Evolutionary conservation across 2,888 invertebrate species (phyloP), one percentile per base, ranked within the genome.

Genomic region (Stenchaetothrips biformis): DNA sequence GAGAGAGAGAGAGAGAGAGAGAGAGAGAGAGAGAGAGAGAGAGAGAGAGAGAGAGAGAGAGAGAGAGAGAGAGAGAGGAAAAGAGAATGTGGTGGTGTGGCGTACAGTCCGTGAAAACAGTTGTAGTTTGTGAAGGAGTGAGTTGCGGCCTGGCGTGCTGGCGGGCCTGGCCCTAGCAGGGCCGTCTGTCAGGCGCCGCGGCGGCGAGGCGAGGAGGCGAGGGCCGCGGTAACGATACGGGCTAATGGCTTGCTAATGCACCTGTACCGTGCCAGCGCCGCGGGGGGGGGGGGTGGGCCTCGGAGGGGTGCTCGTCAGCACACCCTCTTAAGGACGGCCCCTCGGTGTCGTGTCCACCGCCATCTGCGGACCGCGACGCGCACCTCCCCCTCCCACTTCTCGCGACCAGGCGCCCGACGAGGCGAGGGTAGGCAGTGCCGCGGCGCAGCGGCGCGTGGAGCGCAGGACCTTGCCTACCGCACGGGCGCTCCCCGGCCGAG

Each of bases 201-300:
- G 53, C 53, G 53, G 67, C 67, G 67, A 3, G 67, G 67, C 67
- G 21, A 21, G n/a, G 67, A 3, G n/a, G 67, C 21, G 67, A 37
- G 37, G 11, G 21, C 9, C 7, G 67, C 21, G 67, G 25, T 25
- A 67, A n/a, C 67, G 53, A 53, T 13, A 11, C 67, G 67, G 67
- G 9, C 67, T 74, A 74, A 74, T 74, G 67, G 67, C 25, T 25
- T 74, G 67, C 67, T 74, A 74, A 74, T 74, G 67, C 67, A 74
- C 67, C 67, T 74, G 67, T 53, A 53, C 53, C 53, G 53, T 53
- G 53, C 18, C 53, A 18, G 53, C 18, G 53, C 53, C 13, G 18
- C 53, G 37, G 37, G 37, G 37, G 37, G 1, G 1, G 37, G 37
- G 37, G 37, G 2, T 2, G 37, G 2, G 37, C 37, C 37, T 37